Evolutionary conservation across 2,113 vertebrate genomes (phyloP).

Genomic region (Mustela nigripes): DNA sequence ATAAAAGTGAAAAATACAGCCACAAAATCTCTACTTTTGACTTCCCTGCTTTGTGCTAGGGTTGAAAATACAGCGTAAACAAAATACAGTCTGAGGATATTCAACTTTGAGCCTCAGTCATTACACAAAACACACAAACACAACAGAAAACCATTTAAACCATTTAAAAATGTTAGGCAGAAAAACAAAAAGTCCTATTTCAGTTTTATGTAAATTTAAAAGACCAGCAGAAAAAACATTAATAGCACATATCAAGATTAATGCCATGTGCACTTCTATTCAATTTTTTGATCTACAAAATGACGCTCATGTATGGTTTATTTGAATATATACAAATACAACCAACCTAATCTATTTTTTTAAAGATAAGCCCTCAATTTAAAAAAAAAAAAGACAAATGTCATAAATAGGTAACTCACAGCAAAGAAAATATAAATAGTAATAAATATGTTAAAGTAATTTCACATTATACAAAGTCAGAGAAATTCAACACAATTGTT

Average conservation of each 20-base stretch:
- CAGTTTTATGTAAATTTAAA: background rate
- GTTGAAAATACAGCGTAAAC: background rate
- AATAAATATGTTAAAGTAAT: background rate
- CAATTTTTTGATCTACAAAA: background rate
- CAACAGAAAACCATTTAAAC: background rate
- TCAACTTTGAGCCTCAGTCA: background rate
- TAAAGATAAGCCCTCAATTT: background rate
- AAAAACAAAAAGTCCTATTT: background rate
- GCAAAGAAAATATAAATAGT: conserved; percentile 2
- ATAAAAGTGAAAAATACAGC: background rate
- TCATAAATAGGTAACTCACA: background rate
- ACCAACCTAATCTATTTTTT: background rate
- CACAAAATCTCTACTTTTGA: background rate
- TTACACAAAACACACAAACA: background rate
- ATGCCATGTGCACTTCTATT: background rate
- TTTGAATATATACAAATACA: background rate
- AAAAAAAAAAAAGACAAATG: background rate
- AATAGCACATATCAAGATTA: background rate
- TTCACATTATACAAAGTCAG: background rate
- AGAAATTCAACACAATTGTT: background rate
- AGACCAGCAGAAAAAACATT: background rate
- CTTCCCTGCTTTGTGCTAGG: background rate
- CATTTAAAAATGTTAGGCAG: background rate
- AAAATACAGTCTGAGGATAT: background rate
- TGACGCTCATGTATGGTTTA: background rate